These are phyloP conservation scores for Batillaria attramentaria DNA, from an alignment of 1,140 invertebrate genomes.

Conservation along the genomic window DNA sequence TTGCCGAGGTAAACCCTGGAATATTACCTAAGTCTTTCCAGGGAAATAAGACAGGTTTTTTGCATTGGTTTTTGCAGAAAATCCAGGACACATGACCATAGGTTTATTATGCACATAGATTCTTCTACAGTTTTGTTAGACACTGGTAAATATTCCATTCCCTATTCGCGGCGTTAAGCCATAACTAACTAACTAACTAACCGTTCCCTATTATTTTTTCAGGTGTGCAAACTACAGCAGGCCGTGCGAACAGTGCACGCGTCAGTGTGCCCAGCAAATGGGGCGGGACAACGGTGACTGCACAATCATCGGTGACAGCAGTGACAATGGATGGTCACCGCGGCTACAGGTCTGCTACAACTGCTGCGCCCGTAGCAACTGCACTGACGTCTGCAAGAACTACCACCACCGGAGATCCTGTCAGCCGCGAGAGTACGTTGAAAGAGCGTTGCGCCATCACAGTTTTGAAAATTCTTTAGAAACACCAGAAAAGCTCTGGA, in stretches of 20 bases:
- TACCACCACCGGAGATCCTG: constrained; percentile 52
- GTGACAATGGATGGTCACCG: constrained; percentile 56
- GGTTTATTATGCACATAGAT: too few species aligned
- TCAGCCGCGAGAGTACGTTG: constrained; percentile 53
- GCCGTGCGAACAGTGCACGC: constrained; percentile 53
- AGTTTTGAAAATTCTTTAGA: too few species aligned
- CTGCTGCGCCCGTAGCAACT: constrained; percentile 56
- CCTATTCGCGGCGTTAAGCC: too few species aligned
- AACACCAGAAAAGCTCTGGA: too few species aligned
- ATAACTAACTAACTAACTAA: too few species aligned
- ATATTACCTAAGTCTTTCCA: too few species aligned
- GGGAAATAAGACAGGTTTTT: too few species aligned
- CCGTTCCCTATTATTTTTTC: too few species aligned
- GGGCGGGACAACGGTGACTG: constrained; percentile 41
- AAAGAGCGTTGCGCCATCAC: not conserved
- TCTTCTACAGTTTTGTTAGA: too few species aligned
- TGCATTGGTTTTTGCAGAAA: too few species aligned
- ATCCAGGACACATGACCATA: too few species aligned
- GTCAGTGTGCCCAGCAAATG: constrained; percentile 53
- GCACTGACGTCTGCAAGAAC: constrained; percentile 50
- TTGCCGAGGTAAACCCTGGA: not conserved
- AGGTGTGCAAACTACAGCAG: constrained; percentile 51
- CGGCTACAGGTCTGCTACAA: constrained; percentile 55
- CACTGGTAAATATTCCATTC: too few species aligned
- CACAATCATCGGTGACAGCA: constrained; percentile 44